Evolutionary conservation across 1,140 invertebrate species (phyloP).

Genomic region (Galendromus occidentalis): DNA sequence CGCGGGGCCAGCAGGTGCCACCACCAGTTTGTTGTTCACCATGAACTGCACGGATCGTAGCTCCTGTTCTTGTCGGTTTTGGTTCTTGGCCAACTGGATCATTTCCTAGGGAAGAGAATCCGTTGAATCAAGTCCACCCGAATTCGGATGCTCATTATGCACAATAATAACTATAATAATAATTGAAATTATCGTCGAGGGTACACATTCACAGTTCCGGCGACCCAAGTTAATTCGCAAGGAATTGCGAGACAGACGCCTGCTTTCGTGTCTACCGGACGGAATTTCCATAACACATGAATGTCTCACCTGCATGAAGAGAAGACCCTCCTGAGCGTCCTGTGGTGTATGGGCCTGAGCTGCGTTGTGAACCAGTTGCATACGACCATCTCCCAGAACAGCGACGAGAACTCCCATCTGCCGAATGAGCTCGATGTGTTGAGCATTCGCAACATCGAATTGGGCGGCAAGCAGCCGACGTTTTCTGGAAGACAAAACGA

Average conservation of each 20-base stretch:
- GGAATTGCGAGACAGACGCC: no score
- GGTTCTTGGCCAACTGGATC: constrained; percentile 62
- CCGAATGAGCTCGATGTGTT: constrained; percentile 63
- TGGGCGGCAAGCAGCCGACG: constrained; percentile 29
- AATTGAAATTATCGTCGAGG: no score
- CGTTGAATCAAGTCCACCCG: no score
- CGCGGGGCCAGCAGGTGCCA: constrained; percentile 57
- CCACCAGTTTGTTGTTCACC: constrained; percentile 21
- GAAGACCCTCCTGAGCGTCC: constrained; percentile 71
- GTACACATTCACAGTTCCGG: no score
- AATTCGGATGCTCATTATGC: no score
- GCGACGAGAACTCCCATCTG: constrained; percentile 87
- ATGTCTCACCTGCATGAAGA: constrained; percentile 56
- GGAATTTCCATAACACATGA: no score
- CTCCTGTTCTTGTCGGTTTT: constrained; percentile 27
- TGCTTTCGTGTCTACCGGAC: no score
- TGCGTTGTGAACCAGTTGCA: constrained; percentile 59
- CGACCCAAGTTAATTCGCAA: no score
- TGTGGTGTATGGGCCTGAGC: constrained; percentile 54
- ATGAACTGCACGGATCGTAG: constrained; percentile 19
- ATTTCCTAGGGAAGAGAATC: constrained; percentile 41
- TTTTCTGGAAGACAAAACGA: constrained; percentile 20
- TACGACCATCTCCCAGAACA: constrained; percentile 62
- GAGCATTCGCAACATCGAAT: constrained; percentile 54
- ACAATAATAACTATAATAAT: no score